A percentile compares a stretch with the other conserved stretches of the same genome.
Conservation (phyloP, 2,888 invertebrate genomes). For the Ophion obscuratus region DNA sequence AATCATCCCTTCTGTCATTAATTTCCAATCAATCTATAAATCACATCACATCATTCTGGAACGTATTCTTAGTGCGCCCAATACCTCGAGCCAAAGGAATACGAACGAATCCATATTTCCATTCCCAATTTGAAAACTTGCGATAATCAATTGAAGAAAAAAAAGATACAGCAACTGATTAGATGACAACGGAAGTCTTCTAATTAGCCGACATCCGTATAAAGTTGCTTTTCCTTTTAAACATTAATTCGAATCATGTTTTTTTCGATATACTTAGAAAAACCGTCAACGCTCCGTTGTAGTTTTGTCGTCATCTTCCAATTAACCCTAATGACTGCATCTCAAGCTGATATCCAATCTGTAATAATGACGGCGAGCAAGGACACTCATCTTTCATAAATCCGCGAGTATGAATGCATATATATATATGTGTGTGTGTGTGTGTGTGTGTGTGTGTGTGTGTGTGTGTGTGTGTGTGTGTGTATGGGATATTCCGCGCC, state of each 20-base stretch:
- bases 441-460: background rate
- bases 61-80: background rate
- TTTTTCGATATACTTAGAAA: constrained; percentile 12
- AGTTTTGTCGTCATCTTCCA: constrained; percentile 8
- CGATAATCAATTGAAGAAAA: constrained; percentile 2
- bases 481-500: too few species aligned
- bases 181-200: constrained; percentile 50
- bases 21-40: background rate
- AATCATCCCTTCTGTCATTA: background rate
- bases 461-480: too few species aligned
- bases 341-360: constrained; percentile 36
- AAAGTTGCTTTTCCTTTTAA: constrained; percentile 4
- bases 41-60: background rate
- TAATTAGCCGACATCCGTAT: constrained; percentile 49
- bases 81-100: background rate
- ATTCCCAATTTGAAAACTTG: constrained; percentile 19
- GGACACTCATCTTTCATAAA: constrained; percentile 42
- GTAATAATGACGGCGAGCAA: constrained; percentile 55
- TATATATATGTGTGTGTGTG: background rate
- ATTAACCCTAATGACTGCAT: constrained; percentile 59
- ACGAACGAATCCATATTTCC: background rate
- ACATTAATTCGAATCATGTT: background rate
- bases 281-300: constrained; percentile 18
- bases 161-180: background rate
- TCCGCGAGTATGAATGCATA: background rate